Evolutionary conservation across 2,113 vertebrate species (phyloP).

Genomic region (Chaenogobius annularis): DNA sequence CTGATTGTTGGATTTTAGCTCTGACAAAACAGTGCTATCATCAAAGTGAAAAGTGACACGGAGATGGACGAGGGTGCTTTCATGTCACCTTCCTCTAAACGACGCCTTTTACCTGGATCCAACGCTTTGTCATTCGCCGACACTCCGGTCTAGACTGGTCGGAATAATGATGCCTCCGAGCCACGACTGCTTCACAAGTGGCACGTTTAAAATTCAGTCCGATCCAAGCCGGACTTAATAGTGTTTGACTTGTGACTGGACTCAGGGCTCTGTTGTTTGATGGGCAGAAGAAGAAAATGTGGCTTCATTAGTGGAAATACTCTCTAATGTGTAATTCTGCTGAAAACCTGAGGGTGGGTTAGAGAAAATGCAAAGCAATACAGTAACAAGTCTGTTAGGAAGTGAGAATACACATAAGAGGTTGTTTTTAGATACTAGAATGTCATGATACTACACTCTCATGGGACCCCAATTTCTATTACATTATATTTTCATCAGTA

Average conservation of each 20-base stretch:
- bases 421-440: background rate
- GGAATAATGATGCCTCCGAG: slow-evolving; percentile 25
- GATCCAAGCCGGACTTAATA: slow-evolving; percentile 4
- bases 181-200: slow-evolving; percentile 17
- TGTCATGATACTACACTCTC: background rate
- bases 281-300: background rate
- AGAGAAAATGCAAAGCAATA: background rate
- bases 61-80: slow-evolving; percentile 31
- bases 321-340: background rate
- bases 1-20: slow-evolving; percentile 35
- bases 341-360: background rate
- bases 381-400: background rate
- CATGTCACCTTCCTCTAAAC: slow-evolving; percentile 21
- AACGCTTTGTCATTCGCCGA: slow-evolving; percentile 33
- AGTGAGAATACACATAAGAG: background rate
- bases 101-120: slow-evolving; percentile 32
- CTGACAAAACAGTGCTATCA: slow-evolving; percentile 33
- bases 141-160: slow-evolving; percentile 30
- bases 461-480: background rate
- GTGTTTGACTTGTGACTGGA: slow-evolving; percentile 11
- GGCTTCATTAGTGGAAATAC: background rate
- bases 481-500: background rate
- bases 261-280: background rate
- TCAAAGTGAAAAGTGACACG: slow-evolving; percentile 26
- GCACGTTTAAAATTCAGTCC: slow-evolving; percentile 7